Percentiles rank a stretch among this genome's conserved stretches.
phyloP scores from a whole-genome alignment of 2,888 invertebrate species.

The Chydorus sphaericus region DNA sequence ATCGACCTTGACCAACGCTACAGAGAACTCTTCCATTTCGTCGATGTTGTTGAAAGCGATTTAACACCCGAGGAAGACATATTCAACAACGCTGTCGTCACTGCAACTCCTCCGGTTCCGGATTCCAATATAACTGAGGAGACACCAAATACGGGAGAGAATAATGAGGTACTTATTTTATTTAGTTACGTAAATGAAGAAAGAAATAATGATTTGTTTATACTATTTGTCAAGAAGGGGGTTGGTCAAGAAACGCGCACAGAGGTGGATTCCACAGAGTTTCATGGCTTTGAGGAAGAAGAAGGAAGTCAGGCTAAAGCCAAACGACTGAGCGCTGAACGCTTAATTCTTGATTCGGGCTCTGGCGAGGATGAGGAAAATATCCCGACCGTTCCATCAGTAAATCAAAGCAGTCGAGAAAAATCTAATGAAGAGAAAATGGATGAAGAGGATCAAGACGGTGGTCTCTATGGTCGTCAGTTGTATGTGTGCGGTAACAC shows the following conservation, averaged over 20 bases:
- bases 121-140: too few species aligned
- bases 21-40: background rate
- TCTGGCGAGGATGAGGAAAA: constrained; percentile 12
- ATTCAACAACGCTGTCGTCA: background rate
- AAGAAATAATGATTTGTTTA: background rate
- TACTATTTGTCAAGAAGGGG: background rate
- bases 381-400: background rate
- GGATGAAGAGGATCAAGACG: constrained; percentile 18
- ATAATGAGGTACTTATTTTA: too few species aligned
- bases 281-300: constrained; percentile 2
- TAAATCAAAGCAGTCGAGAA: too few species aligned
- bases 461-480: constrained; percentile 28
- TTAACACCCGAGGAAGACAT: background rate
- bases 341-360: background rate
- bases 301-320: background rate
- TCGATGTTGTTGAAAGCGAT: background rate
- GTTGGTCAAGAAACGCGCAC: background rate
- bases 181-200: background rate
- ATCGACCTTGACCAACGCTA: background rate
- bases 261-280: background rate
- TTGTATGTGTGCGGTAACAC: constrained; percentile 38
- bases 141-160: too few species aligned
- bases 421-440: background rate
- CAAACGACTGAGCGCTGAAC: background rate
- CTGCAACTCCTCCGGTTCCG: too few species aligned